Conservation (phyloP, 2,797 vertebrate species). For the Fratercula arctica region DNA sequence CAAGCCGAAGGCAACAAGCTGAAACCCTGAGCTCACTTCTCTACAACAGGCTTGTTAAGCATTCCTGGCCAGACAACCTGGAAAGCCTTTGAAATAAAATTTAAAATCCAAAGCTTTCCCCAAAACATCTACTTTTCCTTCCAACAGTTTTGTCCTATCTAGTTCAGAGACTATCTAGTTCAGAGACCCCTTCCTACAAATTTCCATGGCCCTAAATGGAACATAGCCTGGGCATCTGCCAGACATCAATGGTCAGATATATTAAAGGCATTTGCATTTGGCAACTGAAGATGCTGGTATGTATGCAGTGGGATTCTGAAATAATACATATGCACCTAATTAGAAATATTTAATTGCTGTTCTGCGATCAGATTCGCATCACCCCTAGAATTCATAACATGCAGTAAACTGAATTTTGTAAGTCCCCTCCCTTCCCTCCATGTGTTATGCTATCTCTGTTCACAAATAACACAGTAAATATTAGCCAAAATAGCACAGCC, state of each 20-base stretch:
- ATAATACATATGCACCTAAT: neutral
- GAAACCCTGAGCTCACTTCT: neutral
- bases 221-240: neutral
- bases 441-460: neutral
- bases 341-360: neutral
- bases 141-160: neutral
- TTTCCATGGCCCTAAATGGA: neutral
- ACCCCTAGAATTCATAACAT: neutral
- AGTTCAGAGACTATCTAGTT: neutral
- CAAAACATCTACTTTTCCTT: neutral
- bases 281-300: neutral
- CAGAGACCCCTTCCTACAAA: neutral
- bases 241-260: neutral
- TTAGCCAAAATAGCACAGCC: neutral
- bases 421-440: neutral
- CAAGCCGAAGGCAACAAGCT: neutral
- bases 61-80: neutral
- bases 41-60: neutral
- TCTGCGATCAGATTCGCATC: neutral
- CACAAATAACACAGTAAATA: neutral
- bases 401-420: neutral
- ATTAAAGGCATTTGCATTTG: neutral
- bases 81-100: conserved; percentile 12
- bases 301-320: neutral
- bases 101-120: conserved; percentile 14